Evolutionary conservation across 2,888 invertebrate genomes (phyloP).

Genomic region (Scaptomyza polygonia): DNA sequence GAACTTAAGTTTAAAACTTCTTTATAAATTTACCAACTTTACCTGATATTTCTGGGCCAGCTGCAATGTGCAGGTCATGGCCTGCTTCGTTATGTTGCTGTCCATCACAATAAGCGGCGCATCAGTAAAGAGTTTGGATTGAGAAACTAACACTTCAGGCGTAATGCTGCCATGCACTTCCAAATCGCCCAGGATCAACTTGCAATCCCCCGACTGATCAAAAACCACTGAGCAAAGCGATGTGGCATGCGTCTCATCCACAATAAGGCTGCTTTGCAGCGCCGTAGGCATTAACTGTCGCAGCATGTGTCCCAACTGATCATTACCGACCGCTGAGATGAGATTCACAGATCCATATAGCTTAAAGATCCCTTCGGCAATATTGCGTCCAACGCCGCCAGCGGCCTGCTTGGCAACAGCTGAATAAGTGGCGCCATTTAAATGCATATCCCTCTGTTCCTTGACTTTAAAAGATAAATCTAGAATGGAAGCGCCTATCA

Average conservation of each 20-base stretch:
- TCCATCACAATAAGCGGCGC: conserved; percentile 93
- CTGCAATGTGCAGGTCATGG: conserved; percentile 88
- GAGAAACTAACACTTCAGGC: conserved; percentile 87
- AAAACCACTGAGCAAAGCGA: conserved; percentile 92
- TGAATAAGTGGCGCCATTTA: conserved; percentile 91
- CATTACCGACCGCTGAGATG: conserved; percentile 91
- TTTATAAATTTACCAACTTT: not conserved
- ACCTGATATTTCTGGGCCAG: conserved; percentile 85
- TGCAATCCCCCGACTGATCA: conserved; percentile 90
- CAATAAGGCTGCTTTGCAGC: conserved; percentile 63
- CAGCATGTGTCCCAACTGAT: conserved; percentile 85
- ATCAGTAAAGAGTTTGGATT: conserved; percentile 86
- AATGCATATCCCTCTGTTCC: conserved; percentile 86
- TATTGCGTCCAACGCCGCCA: conserved; percentile 97
- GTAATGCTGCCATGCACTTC: conserved; percentile 89
- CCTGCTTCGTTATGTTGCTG: conserved; percentile 90
- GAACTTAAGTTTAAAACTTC: not conserved
- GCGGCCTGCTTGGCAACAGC: conserved; percentile 88
- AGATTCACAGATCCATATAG: conserved; percentile 88
- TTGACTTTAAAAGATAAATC: conserved; percentile 89
- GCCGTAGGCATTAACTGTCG: conserved; percentile 81
- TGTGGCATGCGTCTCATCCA: conserved; percentile 84
- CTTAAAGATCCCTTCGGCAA: conserved; percentile 93
- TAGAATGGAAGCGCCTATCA: conserved; percentile 92
- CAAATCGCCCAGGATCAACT: conserved; percentile 94